Percentiles rank a stretch among this genome's conserved stretches.
Evolutionary conservation across 2,113 vertebrate species (phyloP).

Genomic region (Cygnus buccinator): DNA sequence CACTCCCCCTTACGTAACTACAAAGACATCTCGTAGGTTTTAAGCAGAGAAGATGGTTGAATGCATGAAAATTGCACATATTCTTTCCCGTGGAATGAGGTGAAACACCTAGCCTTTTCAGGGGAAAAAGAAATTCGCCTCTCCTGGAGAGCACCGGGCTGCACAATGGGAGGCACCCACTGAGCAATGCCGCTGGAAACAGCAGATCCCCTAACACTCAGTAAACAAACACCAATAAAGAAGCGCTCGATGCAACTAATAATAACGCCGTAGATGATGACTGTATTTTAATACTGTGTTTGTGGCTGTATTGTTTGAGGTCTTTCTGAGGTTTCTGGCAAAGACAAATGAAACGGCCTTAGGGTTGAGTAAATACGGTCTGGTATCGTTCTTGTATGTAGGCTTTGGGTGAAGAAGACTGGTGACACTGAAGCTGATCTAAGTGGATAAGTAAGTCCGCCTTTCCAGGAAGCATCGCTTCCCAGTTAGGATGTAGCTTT

Average conservation of each 20-base stretch:
- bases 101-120: not conserved
- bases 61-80: not conserved
- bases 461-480: not conserved
- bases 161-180: not conserved
- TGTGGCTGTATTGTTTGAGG: not conserved
- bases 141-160: rapidly evolving
- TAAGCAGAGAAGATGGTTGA: not conserved
- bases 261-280: not conserved
- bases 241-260: not conserved
- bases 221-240: not conserved
- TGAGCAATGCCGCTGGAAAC: not conserved
- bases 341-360: not conserved
- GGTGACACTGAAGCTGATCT: not conserved
- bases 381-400: not conserved
- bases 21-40: not conserved
- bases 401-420: not conserved
- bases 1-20: not conserved
- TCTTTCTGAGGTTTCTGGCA: not conserved
- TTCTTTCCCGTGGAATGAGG: not conserved
- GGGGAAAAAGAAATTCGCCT: not conserved
- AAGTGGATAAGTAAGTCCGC: not conserved
- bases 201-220: not conserved
- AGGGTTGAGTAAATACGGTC: not conserved
- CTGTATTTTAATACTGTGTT: not conserved
- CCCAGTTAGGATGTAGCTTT: not conserved